phyloP scores from a whole-genome alignment of 2,113 vertebrate species.

The Struthio camelus region DNA sequence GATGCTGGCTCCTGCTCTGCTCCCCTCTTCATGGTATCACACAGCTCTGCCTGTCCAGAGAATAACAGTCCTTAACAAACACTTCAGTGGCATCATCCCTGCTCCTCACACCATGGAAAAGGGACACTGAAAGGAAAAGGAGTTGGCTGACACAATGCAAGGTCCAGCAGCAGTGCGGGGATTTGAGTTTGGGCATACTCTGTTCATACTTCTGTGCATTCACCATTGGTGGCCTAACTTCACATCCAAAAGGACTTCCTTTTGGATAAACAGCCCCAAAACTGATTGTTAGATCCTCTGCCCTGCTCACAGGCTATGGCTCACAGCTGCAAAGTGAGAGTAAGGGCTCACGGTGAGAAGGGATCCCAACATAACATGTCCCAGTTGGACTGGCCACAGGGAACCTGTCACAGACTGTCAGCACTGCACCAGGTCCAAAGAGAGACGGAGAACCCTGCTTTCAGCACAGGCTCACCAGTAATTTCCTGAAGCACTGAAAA shows the following conservation, averaged over 20 bases:
- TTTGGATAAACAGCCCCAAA: neutral
- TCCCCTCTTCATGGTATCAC: neutral
- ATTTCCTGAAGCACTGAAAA: neutral
- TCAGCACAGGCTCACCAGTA: neutral
- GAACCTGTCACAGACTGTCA: neutral
- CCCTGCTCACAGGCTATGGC: neutral
- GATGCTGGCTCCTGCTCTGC: neutral
- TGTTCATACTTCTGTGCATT: neutral
- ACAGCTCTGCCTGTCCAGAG: neutral
- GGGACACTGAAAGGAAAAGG: neutral
- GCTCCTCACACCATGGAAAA: neutral
- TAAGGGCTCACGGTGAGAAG: accelerated
- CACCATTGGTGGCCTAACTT: neutral
- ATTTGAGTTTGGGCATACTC: neutral
- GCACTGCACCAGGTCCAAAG: neutral
- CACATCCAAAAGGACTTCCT: neutral
- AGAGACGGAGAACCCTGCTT: neutral
- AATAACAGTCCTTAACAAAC: neutral
- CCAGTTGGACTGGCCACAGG: neutral
- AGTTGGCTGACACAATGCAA: neutral
- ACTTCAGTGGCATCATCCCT: neutral
- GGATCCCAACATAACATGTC: too few relatives aligned
- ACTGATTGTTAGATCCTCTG: neutral
- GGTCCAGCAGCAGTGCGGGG: neutral
- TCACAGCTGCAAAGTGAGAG: neutral